A percentile compares a stretch with the other conserved stretches of the same genome.
These are phyloP conservation scores for Toxotes chatareus DNA, from an alignment of 2,113 vertebrate genomes.

Conservation along the genomic window DNA sequence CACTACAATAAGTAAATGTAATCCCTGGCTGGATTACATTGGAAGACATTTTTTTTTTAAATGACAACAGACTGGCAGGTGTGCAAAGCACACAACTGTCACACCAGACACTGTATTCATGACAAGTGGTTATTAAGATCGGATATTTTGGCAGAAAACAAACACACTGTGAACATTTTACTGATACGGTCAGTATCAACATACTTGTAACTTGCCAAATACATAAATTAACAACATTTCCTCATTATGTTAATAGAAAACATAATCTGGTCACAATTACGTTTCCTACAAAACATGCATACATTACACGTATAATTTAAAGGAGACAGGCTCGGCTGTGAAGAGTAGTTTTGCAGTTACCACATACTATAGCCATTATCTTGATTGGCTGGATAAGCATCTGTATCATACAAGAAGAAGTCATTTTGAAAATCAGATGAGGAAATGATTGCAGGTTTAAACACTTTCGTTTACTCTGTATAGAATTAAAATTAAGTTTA, in stretches of 20 bases:
- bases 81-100: not conserved
- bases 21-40: not conserved
- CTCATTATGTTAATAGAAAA: no score
- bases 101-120: no score
- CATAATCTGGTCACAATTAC: not conserved
- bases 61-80: not conserved
- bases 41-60: not conserved
- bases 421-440: slow-evolving; percentile 13
- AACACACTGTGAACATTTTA: not conserved
- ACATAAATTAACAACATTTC: no score
- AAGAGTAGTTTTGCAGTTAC: slow-evolving; percentile 17
- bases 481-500: slow-evolving; percentile 4
- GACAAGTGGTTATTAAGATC: not conserved
- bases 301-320: not conserved
- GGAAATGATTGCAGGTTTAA: not conserved
- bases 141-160: not conserved
- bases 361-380: slow-evolving; percentile 9
- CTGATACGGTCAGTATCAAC: not conserved
- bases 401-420: slow-evolving; percentile 10
- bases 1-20: not conserved
- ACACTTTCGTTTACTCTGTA: slow-evolving; percentile 8
- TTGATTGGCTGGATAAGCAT: slow-evolving; percentile 16
- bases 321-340: not conserved
- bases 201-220: not conserved
- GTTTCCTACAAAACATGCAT: not conserved